Evolutionary conservation across 2,797 vertebrate genomes (phyloP).

Genomic region (Stomatorhinus walkeri): DNA sequence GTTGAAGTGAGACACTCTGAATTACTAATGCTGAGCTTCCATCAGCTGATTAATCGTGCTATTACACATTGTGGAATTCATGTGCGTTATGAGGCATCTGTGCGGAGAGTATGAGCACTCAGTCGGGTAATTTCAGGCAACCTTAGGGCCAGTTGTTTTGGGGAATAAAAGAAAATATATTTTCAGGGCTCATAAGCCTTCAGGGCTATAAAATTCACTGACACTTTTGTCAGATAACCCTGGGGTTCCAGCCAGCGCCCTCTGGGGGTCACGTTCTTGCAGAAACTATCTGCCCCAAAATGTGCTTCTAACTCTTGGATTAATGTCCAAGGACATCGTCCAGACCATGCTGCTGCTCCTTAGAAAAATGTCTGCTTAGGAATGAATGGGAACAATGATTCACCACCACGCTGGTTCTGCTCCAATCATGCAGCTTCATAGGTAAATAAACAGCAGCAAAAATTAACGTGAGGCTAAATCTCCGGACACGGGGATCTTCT

Average conservation of each 20-base stretch:
- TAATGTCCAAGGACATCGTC: background rate
- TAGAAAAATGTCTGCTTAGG: background rate
- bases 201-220: slow-evolving; percentile 33
- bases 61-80: slow-evolving; percentile 43
- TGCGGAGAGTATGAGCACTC: slow-evolving; percentile 35
- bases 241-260: too few relatives aligned
- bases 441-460: background rate
- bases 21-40: background rate
- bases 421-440: background rate
- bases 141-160: slow-evolving; percentile 38
- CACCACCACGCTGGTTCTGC: background rate
- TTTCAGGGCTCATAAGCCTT: slow-evolving; percentile 30
- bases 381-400: background rate
- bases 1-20: background rate
- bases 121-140: slow-evolving; percentile 39
- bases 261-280: too few relatives aligned
- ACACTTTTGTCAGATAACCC: slow-evolving; percentile 14
- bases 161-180: background rate
- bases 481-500: background rate
- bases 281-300: background rate
- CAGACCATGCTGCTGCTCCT: background rate
- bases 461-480: background rate
- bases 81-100: slow-evolving; percentile 28
- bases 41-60: slow-evolving; percentile 37
- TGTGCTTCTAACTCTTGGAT: background rate